Percentiles rank a stretch among this genome's conserved stretches.
These are phyloP conservation scores for Martes martes DNA, from an alignment of 2,113 vertebrate genomes.

Conservation along the genomic window DNA sequence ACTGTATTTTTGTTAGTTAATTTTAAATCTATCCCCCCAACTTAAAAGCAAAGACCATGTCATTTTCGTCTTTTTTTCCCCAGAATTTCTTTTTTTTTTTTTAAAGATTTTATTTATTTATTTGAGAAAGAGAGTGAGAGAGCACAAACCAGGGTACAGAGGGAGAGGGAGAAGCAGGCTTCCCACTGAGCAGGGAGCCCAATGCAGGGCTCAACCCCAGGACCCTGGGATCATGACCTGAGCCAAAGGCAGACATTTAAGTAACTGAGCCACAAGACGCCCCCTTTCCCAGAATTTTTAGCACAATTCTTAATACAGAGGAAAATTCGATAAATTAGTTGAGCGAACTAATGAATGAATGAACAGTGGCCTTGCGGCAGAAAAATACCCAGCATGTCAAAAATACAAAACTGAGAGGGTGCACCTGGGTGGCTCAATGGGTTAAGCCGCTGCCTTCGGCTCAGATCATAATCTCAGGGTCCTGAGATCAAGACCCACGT, in stretches of 20 bases:
- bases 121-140: background rate
- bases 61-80: background rate
- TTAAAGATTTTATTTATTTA: background rate
- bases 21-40: background rate
- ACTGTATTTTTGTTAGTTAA: conserved; percentile 27
- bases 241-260: background rate
- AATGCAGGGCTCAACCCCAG: background rate
- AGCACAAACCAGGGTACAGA: background rate
- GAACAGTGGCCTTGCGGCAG: conserved; percentile 8
- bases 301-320: background rate
- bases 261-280: background rate
- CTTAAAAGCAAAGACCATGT: background rate
- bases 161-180: background rate
- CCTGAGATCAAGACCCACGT: too few species aligned
- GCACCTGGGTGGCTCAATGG: too few species aligned
- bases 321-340: conserved; percentile 16
- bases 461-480: too few species aligned
- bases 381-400: conserved; percentile 2
- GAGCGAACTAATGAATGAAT: conserved; percentile 1
- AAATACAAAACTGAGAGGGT: background rate
- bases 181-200: background rate
- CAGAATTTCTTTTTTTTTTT: conserved; percentile 6
- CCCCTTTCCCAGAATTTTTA: conserved; percentile 29
- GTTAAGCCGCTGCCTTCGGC: too few species aligned
- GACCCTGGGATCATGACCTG: background rate